Evolutionary conservation across 2,797 vertebrate genomes (phyloP), one percentile per base, ranked within the genome.

Genomic region (Chrysocyon brachyurus): DNA sequence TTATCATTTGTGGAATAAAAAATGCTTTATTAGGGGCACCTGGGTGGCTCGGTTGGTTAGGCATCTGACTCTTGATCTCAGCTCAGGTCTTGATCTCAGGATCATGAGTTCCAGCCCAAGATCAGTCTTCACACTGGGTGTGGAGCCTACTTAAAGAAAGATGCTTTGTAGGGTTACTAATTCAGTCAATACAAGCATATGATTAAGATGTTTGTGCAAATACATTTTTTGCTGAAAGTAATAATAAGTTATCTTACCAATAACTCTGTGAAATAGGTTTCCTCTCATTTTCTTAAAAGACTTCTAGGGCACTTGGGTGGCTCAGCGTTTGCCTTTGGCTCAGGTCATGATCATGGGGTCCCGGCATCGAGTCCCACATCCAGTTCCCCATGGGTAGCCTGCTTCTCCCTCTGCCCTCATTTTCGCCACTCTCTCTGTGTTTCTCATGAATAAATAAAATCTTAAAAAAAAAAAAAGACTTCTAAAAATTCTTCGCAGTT

Each of bases 231-330:
- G 95, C 36, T 56, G 49, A 93, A 94, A 96, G 75, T 81, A 89
- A 52, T 70, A 72, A 93, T 90, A 95, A 89, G 49, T 96, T 81
- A 49, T 92, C 83, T 87, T 94, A 46, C 31, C 52, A 77, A 64
- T 10, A 64, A 54, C 72, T 85, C 66, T 83, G 10, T 94, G 56
- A 90, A 81, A 59, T 75, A 59, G 61, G 8, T 89, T 93, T 95
- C 57, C 31, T 86, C 54, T 93, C 22, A 72, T 90, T 93, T 95
- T 91, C 64, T 89, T 78, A 36, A 88, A 91, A 91, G 36, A 87
- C 14, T 68, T 97, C 46, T 17, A 91, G 7, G 40, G 40, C 40
- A 46, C 40, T 46, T 46, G 40, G 40, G 40, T 46, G 40, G 40
- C 40, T 46, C 40, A 46, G 40, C 40, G 8, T 46, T 46, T 46